phyloP scores from a whole-genome alignment of 53 echinoderm and acorn worm genomes.

The Echinarachnius parma region DNA sequence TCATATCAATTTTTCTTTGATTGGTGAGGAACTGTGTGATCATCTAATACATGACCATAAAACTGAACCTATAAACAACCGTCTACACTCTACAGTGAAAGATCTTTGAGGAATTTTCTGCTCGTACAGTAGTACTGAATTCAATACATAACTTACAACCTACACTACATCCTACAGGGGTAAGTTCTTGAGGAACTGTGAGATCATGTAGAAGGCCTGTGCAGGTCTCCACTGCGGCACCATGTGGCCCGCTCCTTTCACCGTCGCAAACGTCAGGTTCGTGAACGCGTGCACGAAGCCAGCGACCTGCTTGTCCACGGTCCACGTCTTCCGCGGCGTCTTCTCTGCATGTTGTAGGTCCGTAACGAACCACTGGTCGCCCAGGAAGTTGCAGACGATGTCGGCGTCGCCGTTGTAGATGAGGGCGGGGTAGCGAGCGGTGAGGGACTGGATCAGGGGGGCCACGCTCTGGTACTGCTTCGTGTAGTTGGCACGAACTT shows the following conservation, averaged over 20 bases:
- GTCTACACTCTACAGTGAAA: too few relatives aligned
- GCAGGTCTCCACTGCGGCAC: constrained; percentile 80
- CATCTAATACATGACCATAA: too few relatives aligned
- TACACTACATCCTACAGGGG: constrained; percentile 49
- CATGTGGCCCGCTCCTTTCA: constrained; percentile 94
- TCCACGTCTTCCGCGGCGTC: constrained; percentile 59
- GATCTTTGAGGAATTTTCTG: too few relatives aligned
- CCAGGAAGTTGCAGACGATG: constrained; percentile 80
- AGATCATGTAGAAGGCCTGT: constrained; percentile 78
- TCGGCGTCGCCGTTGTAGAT: constrained; percentile 88
- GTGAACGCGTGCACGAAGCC: constrained; percentile 80
- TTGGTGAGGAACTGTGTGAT: too few relatives aligned
- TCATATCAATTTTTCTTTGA: too few relatives aligned
- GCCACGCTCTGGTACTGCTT: constrained; percentile 54
- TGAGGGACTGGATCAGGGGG: constrained; percentile 53
- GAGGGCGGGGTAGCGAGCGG: constrained; percentile 55
- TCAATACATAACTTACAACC: too few relatives aligned
- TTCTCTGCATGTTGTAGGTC: constrained; percentile 39
- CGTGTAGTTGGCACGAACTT: constrained; percentile 54
- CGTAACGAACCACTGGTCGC: constrained; percentile 74
- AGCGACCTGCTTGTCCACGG: constrained; percentile 72
- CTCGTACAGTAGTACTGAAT: too few relatives aligned
- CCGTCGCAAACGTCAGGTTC: constrained; percentile 75
- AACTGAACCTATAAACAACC: too few relatives aligned
- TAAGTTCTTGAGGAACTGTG: constrained; percentile 71